Evolutionary conservation across 1,140 invertebrate genomes (phyloP), one percentile per base, ranked within the genome.

Genomic region (Danaus melanippus): DNA sequence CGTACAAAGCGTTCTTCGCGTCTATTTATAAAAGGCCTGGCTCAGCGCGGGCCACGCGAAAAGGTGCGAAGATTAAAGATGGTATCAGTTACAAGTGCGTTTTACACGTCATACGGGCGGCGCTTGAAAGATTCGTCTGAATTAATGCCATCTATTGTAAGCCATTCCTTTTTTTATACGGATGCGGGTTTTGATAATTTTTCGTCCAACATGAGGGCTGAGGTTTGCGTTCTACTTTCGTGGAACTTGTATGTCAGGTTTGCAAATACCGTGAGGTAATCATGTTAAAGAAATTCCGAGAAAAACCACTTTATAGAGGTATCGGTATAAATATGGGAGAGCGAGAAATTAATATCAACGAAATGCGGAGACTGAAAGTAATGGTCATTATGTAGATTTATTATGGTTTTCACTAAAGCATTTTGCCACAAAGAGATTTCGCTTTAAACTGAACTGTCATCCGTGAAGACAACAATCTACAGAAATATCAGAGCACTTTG

Each of bases 11-110:
- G 68, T 60, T 63, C 67, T 66, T 51, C 58, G 54, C 64, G 61
- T 68, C 77, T 81, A 81, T 83, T 79, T 83, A 81, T 83, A 77
- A 79, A 75, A 63, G 50, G 40, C 67, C 73, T 66, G 69, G 66
- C 71, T 67, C 65, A 69, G 67, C 58, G 63, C 60, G 58, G 67
- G 65, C 71, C 68, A 58, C 67, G 74, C 78, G 69, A 77, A 79
- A 81, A 85, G 82, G 82, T 83, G 82, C 79, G 77, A 85, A 77
- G 79, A 85, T 85, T 84, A 84, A 82, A 85, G 82, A 85, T 85
- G 55, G 59, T 85, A 85, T 85, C 79, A 65, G 70, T 58, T 61
- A 65, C 64, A 62, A 79, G 77, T 82, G 76, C 77, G 79, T 81
- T 77, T 74, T 76, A 58, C 62, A 74, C 67, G 58, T 72, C 71